Evolutionary conservation across 2,797 vertebrate species (phyloP).

Genomic region (Anguilla obscura): DNA sequence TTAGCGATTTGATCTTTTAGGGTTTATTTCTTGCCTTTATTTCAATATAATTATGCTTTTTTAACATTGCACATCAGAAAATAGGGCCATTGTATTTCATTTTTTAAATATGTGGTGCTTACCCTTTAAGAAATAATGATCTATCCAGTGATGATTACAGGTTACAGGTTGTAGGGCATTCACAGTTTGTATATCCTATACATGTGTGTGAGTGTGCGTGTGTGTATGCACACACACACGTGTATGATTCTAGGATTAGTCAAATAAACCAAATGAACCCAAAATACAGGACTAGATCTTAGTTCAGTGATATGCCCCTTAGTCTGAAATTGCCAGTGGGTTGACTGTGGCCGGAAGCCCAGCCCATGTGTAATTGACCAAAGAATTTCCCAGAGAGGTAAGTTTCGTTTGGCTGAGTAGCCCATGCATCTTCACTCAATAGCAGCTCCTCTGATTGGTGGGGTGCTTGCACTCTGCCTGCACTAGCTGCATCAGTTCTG

Average conservation of each 20-base stretch:
- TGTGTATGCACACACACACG: background rate
- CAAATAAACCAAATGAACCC: background rate
- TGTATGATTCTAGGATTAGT: background rate
- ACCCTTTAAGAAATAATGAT: too few relatives aligned
- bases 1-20: too few relatives aligned
- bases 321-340: background rate
- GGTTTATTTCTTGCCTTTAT: too few relatives aligned
- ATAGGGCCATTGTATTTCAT: too few relatives aligned
- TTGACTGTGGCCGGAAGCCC: background rate
- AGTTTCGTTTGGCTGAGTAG: background rate
- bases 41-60: too few relatives aligned
- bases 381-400: background rate
- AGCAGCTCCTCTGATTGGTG: background rate
- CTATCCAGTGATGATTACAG: too few relatives aligned
- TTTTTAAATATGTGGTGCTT: too few relatives aligned
- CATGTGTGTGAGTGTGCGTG: background rate
- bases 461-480: background rate
- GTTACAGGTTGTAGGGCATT: too few relatives aligned
- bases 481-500: background rate
- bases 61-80: too few relatives aligned
- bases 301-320: background rate
- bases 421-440: background rate
- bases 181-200: background rate
- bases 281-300: background rate
- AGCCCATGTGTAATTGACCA: constrained; percentile 1